Conservation (phyloP, 2,113 vertebrate genomes). For the Antechinus stuartii region DNA sequence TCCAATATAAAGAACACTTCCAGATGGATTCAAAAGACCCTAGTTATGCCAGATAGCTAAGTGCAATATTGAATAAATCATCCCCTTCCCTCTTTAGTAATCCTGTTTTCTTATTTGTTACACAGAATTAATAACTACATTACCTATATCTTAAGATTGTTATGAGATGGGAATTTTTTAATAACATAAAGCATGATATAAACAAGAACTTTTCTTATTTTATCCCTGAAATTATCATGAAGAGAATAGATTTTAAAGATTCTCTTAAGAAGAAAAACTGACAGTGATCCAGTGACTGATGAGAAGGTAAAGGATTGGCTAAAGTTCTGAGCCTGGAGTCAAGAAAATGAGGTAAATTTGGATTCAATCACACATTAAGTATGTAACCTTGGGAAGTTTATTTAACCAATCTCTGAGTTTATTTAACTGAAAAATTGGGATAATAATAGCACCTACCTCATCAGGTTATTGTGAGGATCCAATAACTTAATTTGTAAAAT, state of each 20-base stretch:
- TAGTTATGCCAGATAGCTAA: neutral
- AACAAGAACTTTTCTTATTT: neutral
- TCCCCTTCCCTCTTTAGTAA: neutral
- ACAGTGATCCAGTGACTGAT: neutral
- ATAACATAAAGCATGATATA: too few species aligned
- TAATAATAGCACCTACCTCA: neutral
- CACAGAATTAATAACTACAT: neutral
- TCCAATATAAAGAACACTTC: neutral
- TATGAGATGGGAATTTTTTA: neutral
- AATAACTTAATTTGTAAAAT: neutral
- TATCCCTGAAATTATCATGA: neutral
- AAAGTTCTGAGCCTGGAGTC: neutral
- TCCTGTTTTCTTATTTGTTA: neutral
- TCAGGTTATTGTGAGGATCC: neutral
- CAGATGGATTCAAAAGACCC: neutral
- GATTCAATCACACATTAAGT: neutral
- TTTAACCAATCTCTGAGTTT: neutral
- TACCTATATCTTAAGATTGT: neutral
- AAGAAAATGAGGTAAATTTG: neutral
- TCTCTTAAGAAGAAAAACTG: neutral
- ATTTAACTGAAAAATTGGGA: neutral
- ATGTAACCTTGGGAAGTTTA: neutral
- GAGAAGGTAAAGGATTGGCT: neutral
- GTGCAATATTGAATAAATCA: neutral
- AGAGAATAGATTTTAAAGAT: neutral